Base-by-base conservation (phyloP, 2,888 invertebrate species). In the Spilosoma lubricipeda region DNA sequence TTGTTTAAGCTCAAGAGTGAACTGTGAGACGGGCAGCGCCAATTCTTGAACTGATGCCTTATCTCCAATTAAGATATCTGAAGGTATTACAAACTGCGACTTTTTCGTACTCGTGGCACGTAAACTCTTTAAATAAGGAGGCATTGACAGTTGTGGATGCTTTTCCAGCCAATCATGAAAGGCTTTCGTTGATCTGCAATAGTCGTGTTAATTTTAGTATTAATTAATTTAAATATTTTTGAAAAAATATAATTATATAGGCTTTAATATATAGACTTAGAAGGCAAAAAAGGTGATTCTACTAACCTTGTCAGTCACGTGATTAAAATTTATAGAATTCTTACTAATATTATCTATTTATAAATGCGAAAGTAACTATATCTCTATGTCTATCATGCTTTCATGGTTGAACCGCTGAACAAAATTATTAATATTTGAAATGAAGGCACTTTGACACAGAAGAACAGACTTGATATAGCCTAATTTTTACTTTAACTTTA, bases 11-110 rank as follows among this genome's bases (percentile, higher is more conserved):
- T 95, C 95, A 2, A 95, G 75, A 0, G 91, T 88, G 78, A 94
- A 93, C 78, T 94, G 91, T 0, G 95, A 95, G 1, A 95, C 91
- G 0, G 95, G 95, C 2, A 95, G 82, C 0, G 93, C 91, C 11
- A 95, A 77, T 7, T 94, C 94, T 68, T 92, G 91, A 0, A 78
- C 70, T 0, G 93, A 89, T 3, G 85, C 84, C 70, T 82, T 92
- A 48, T 91, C 90, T 59, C 84, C 88, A 0, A 92, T 67, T 7
- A 95, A 89, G 66, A 86, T 94, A 80, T 95, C 95, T 27, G 95
- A 95, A 2, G 95, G 95, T 2, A 95, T 90, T 2, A 93, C 89
- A 72, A 94, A 95, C 0, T 90, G 85, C 56, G 88, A 88, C 71
- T 93, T 94, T 85, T 91, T 93, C 0, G 93, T 93, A 3, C 85